These are phyloP conservation scores for Leptosomus discolor DNA, from an alignment of 2,113 vertebrate genomes.

Conservation along the genomic window DNA sequence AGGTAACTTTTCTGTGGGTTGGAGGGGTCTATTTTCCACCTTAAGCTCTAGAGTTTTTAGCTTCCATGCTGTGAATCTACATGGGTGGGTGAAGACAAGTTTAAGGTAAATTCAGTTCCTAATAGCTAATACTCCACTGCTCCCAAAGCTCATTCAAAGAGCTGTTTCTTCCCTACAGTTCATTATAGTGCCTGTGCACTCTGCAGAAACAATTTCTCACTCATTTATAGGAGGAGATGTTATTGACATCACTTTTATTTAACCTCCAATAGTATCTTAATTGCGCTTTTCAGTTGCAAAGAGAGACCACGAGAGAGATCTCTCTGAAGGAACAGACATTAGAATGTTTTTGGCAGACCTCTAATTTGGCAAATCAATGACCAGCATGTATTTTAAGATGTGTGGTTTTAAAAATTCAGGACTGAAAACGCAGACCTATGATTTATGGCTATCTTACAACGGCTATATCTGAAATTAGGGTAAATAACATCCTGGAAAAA, in stretches of 20 bases:
- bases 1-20: background rate
- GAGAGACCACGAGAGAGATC: background rate
- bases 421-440: background rate
- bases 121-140: background rate
- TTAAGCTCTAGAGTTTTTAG: background rate
- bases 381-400: background rate
- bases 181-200: background rate
- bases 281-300: background rate
- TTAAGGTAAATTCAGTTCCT: background rate
- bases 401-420: background rate
- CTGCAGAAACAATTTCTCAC: background rate
- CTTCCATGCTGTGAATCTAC: background rate
- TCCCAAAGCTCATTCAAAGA: conserved; percentile 15
- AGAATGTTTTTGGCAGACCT: background rate
- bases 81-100: background rate
- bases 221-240: background rate
- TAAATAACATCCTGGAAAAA: background rate
- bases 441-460: background rate
- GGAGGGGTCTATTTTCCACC: background rate
- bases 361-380: background rate
- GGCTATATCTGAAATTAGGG: background rate
- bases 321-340: background rate
- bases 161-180: background rate
- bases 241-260: conserved; percentile 22
- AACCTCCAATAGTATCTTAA: background rate